Evolutionary conservation across 2,888 invertebrate genomes (phyloP).

Genomic region (Acanthosepion esculentum): DNA sequence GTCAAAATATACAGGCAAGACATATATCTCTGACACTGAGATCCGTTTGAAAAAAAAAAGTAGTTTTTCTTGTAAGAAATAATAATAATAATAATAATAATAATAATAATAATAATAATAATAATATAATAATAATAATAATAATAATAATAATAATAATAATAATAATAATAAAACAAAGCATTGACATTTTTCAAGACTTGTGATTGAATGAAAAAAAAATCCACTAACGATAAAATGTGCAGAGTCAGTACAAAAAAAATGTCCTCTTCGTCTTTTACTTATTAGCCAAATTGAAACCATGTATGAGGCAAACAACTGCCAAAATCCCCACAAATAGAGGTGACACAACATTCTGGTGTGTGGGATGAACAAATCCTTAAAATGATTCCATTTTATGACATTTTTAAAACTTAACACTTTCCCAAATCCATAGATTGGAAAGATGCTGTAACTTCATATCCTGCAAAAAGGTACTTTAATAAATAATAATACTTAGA

Average conservation of each 20-base stretch:
- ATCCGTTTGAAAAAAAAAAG: not conserved
- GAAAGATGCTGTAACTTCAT: not conserved
- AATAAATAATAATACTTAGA: not conserved
- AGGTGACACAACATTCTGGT: not conserved
- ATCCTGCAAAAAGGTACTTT: not conserved
- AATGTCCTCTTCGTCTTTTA: not conserved
- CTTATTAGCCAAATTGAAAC: not conserved
- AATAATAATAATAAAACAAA: not conserved
- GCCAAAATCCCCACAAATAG: not conserved
- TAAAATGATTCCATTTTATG: not conserved
- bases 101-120: conserved; percentile 33
- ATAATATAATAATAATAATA: not conserved
- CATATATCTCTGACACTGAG: conserved; percentile 23
- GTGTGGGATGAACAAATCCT: not conserved
- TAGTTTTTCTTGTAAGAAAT: not conserved
- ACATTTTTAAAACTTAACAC: not conserved
- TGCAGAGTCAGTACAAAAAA: not conserved
- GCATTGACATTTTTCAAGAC: too few species aligned
- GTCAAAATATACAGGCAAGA: conserved; percentile 33
- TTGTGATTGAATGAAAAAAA: not conserved
- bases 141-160: conserved; percentile 11
- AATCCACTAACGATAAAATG: conserved; percentile 6
- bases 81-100: conserved; percentile 33
- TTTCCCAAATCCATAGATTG: not conserved
- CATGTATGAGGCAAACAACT: not conserved